A percentile compares a stretch with the other conserved stretches of the same genome.
Evolutionary conservation across 2,113 vertebrate species (phyloP).

Genomic region (Lepisosteus osseus): DNA sequence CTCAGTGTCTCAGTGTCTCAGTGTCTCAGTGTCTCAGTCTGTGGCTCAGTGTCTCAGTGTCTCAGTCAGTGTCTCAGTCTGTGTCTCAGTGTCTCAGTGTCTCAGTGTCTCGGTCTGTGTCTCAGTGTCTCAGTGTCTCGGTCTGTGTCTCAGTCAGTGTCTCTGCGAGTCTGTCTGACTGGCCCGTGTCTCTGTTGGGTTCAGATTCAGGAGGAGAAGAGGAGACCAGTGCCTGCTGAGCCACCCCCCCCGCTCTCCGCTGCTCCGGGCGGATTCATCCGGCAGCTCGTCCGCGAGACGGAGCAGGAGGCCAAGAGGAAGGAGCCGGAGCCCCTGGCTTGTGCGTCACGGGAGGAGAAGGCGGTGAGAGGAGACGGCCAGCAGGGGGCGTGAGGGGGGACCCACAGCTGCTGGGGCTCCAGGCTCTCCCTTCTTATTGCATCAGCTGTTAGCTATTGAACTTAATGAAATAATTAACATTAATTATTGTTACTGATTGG

Average conservation of each 20-base stretch:
- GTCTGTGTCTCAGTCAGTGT: too few relatives aligned
- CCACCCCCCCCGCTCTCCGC: slow-evolving; percentile 74
- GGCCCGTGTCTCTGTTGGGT: neutral
- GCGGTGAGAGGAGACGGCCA: slow-evolving; percentile 34
- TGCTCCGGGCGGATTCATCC: slow-evolving; percentile 89
- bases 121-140: too few relatives aligned
- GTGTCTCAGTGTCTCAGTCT: neutral
- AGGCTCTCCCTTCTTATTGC: too few relatives aligned
- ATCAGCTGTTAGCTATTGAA: too few relatives aligned
- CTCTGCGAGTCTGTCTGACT: slow-evolving; percentile 15
- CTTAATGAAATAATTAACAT: too few relatives aligned
- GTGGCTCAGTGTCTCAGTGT: neutral
- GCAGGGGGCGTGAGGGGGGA: too few relatives aligned
- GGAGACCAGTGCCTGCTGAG: slow-evolving; percentile 44
- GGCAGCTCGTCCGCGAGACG: slow-evolving; percentile 85
- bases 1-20: neutral
- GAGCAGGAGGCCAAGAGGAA: slow-evolving; percentile 82
- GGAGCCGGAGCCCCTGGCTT: slow-evolving; percentile 54
- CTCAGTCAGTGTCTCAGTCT: neutral
- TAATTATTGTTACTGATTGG: too few relatives aligned
- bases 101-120: too few relatives aligned
- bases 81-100: too few relatives aligned
- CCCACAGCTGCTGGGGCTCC: too few relatives aligned
- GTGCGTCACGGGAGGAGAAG: slow-evolving; percentile 48
- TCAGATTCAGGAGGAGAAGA: slow-evolving; percentile 93